These are phyloP conservation scores for Hemiprocne comata DNA, from an alignment of 2,113 vertebrate genomes.

Conservation along the genomic window DNA sequence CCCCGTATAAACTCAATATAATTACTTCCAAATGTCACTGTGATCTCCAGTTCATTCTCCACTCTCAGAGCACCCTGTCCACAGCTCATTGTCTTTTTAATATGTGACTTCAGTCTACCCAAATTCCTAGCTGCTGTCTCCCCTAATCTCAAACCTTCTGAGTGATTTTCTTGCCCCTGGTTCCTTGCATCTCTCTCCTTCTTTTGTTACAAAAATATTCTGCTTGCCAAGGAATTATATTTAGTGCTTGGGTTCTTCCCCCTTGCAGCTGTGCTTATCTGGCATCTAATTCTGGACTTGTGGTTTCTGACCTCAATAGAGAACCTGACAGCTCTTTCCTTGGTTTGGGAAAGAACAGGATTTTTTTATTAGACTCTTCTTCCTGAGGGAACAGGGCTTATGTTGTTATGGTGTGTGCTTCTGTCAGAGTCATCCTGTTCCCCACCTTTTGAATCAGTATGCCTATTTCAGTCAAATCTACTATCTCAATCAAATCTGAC, in stretches of 20 bases:
- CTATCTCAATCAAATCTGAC: background rate
- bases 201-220: background rate
- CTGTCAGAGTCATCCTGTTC: background rate
- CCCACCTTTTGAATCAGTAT: background rate
- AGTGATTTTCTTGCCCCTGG: background rate
- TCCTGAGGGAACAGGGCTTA: background rate
- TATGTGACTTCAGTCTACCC: background rate
- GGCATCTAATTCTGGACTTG: background rate
- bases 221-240: background rate
- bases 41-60: background rate
- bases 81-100: background rate
- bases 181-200: background rate
- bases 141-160: background rate
- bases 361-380: slow-evolving; percentile 22
- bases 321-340: background rate
- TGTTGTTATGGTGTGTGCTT: background rate
- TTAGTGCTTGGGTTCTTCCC: background rate
- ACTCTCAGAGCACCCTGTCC: background rate
- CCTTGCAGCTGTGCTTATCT: background rate
- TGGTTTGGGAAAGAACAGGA: background rate
- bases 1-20: background rate
- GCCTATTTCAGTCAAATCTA: background rate
- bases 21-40: background rate
- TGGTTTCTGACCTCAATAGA: background rate
- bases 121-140: background rate